Percentiles rank a stretch among this genome's conserved stretches.
phyloP scores from a whole-genome alignment of 1,140 invertebrate genomes.

The Uloborus diversus region DNA sequence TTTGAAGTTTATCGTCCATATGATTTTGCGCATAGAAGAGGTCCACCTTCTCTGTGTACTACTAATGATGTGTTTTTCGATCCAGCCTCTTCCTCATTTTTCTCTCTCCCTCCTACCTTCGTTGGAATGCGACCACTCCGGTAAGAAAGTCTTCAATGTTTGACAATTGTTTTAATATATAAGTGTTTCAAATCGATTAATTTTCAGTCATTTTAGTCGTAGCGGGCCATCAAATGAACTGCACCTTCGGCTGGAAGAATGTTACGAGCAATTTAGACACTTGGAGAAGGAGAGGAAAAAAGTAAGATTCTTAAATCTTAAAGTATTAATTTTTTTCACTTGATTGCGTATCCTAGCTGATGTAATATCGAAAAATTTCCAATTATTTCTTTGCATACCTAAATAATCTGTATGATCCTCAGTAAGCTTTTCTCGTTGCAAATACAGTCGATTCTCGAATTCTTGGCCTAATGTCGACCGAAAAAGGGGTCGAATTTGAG shows the following conservation, averaged over 20 bases:
- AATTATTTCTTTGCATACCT: too few relatives aligned
- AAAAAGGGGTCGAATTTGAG: too few relatives aligned
- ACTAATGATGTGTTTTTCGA: slow-evolving; percentile 47
- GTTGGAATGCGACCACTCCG: slow-evolving; percentile 49
- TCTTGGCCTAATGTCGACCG: too few relatives aligned
- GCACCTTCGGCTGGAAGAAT: slow-evolving; percentile 79
- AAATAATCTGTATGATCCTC: too few relatives aligned
- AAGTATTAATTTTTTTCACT: too few relatives aligned
- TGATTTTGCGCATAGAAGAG: slow-evolving; percentile 42
- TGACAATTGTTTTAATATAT: too few relatives aligned
- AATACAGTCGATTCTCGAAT: too few relatives aligned
- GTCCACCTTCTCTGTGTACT: slow-evolving; percentile 30
- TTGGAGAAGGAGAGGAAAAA: slow-evolving; percentile 85
- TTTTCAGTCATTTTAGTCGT: slow-evolving; percentile 60
- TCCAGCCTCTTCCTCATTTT: slow-evolving; percentile 47
- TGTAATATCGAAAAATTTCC: too few relatives aligned
- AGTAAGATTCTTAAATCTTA: slow-evolving; percentile 62
- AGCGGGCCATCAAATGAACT: slow-evolving; percentile 74
- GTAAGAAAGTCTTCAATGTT: too few relatives aligned
- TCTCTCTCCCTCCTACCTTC: slow-evolving; percentile 41
- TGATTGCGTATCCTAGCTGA: too few relatives aligned
- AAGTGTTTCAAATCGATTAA: not conserved
- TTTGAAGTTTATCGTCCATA: slow-evolving; percentile 54
- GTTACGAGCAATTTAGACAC: slow-evolving; percentile 83
- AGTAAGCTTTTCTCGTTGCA: too few relatives aligned